Evolutionary conservation across 2,113 vertebrate species (phyloP).

Genomic region (Burhinus oedicnemus): DNA sequence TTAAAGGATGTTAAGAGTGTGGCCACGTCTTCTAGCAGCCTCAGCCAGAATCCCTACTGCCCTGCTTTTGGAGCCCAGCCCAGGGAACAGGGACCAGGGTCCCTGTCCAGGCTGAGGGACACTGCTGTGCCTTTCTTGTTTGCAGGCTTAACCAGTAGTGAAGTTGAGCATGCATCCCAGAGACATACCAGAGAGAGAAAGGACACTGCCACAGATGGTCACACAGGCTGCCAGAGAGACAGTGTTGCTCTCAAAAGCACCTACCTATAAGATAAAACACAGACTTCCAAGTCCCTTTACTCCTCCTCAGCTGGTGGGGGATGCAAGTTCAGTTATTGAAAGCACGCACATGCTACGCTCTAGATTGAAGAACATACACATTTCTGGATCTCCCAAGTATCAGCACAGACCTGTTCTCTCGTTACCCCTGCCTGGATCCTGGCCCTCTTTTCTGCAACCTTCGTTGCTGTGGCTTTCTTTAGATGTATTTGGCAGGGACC

Average conservation of each 20-base stretch:
- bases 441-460: neutral
- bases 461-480: neutral
- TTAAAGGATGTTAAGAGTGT: too few relatives aligned
- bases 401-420: fast-evolving
- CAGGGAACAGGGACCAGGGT: neutral
- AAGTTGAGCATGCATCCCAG: too few relatives aligned
- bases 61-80: neutral
- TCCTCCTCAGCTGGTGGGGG: neutral
- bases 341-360: too few relatives aligned
- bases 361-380: neutral
- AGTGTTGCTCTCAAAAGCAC: neutral
- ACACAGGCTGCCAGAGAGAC: neutral
- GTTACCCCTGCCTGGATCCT: neutral
- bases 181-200: neutral
- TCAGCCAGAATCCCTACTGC: neutral
- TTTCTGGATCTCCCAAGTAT: fast-evolving
- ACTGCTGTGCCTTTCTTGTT: neutral
- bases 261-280: neutral
- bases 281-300: neutral
- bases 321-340: neutral
- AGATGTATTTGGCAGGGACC: neutral
- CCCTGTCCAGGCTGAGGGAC: neutral
- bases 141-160: too few relatives aligned
- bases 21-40: neutral
- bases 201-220: neutral